phyloP scores from a whole-genome alignment of 2,888 invertebrate species.

The Trachelus troglodyta region DNA sequence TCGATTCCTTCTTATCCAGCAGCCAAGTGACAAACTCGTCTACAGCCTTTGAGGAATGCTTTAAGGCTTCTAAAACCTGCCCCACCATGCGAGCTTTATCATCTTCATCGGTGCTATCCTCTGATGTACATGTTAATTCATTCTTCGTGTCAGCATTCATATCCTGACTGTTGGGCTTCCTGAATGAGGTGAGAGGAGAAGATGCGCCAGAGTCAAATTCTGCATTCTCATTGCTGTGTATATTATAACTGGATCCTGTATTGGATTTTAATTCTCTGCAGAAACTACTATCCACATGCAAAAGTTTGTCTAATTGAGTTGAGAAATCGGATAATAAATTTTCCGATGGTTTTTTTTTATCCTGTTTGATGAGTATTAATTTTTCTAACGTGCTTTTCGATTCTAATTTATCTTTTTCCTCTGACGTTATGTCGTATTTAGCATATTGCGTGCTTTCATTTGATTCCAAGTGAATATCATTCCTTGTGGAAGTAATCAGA shows the following conservation, averaged over 20 bases:
- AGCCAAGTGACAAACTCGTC: conserved; percentile 7
- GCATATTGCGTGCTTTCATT: not conserved
- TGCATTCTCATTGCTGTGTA: conserved; percentile 9
- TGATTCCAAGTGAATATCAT: conserved; percentile 8
- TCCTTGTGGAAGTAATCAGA: no score
- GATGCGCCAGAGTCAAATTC: conserved; percentile 6
- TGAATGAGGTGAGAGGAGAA: conserved; percentile 5
- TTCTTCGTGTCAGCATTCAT: conserved; percentile 1
- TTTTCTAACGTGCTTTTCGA: no score
- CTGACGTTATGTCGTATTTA: no score
- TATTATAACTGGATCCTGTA: conserved; percentile 9
- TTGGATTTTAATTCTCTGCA: not conserved
- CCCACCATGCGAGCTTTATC: conserved; percentile 6
- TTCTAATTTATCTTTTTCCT: no score
- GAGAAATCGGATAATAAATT: no score
- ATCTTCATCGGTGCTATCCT: not conserved
- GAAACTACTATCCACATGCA: no score
- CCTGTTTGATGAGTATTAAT: no score
- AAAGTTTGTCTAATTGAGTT: no score
- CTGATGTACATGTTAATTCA: not conserved
- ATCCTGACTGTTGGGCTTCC: not conserved
- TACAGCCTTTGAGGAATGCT: conserved; percentile 17
- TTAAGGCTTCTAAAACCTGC: conserved; percentile 14
- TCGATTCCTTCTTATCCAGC: conserved; percentile 11
- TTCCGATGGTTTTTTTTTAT: no score